These are phyloP conservation scores for Prunella fulvescens DNA, from an alignment of 2,113 vertebrate species.

Conservation along the genomic window DNA sequence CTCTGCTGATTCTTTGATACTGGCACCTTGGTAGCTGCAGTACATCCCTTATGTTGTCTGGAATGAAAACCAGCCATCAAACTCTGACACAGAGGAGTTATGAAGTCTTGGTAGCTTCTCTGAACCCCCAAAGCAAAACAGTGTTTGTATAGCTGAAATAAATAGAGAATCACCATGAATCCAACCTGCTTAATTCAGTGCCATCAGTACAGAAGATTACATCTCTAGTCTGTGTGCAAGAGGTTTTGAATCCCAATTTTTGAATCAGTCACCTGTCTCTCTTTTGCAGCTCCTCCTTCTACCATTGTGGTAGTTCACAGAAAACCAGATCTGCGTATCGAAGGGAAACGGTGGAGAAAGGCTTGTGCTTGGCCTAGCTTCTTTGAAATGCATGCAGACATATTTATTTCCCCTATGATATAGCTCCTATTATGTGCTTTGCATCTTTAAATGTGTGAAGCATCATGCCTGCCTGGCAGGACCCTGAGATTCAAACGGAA, in stretches of 20 bases:
- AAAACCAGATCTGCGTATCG: accelerated
- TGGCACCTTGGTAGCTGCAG: neutral
- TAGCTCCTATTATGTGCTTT: constrained; percentile 26
- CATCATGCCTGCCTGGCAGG: constrained; percentile 21
- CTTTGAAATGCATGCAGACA: neutral
- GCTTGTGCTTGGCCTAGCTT: neutral
- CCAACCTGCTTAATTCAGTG: neutral
- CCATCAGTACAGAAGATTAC: neutral
- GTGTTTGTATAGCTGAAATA: neutral
- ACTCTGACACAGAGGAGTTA: neutral
- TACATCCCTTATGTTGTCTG: neutral
- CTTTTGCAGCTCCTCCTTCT: neutral
- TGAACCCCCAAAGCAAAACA: neutral
- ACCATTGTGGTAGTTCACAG: neutral
- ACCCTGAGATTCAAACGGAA: constrained; percentile 14
- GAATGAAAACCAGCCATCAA: neutral
- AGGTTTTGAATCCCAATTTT: neutral
- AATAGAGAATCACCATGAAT: neutral
- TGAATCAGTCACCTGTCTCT: neutral
- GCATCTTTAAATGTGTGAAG: constrained; percentile 43
- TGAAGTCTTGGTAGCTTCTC: neutral
- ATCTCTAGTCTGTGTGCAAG: neutral
- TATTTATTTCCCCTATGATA: neutral
- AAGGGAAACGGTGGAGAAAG: neutral
- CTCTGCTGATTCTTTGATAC: neutral